Conservation (phyloP, 1,140 invertebrate genomes). For the Vanessa tameamea region DNA sequence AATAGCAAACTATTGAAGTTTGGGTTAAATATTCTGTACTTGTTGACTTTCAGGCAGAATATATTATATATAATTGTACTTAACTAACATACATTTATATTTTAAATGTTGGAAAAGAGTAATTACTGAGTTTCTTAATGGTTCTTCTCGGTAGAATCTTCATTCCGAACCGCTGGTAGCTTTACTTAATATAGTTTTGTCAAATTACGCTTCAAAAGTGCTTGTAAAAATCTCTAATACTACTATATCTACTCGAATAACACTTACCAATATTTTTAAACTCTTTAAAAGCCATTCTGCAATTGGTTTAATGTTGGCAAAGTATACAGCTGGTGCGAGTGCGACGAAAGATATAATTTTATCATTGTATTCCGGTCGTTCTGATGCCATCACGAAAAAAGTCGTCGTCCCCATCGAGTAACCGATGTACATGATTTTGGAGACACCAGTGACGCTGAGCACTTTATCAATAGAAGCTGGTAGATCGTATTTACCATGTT, state of each 20-base stretch:
- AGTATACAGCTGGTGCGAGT: constrained; percentile 67
- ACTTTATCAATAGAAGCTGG: constrained; percentile 86
- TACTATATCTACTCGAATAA: background rate
- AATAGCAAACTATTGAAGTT: no score
- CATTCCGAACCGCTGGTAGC: no score
- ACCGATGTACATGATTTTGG: constrained; percentile 82
- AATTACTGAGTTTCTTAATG: no score
- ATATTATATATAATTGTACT: no score
- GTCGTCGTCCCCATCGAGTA: constrained; percentile 84
- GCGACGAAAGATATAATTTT: constrained; percentile 78
- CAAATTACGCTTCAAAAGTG: no score
- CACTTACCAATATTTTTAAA: background rate
- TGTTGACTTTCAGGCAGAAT: no score
- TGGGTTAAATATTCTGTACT: no score
- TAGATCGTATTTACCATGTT: constrained; percentile 82
- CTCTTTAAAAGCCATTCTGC: constrained; percentile 41
- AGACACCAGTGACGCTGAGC: constrained; percentile 77
- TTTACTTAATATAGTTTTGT: no score
- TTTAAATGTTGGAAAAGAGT: no score
- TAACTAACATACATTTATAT: no score
- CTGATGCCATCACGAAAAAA: constrained; percentile 83
- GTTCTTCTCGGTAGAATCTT: no score
- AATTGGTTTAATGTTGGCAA: constrained; percentile 54
- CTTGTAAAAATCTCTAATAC: no score
- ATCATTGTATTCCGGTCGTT: constrained; percentile 81